Evolutionary conservation across 30 jellyfish, hydroid and myxozoan genomes (phyloP).

Genomic region (Aurelia coerulea): DNA sequence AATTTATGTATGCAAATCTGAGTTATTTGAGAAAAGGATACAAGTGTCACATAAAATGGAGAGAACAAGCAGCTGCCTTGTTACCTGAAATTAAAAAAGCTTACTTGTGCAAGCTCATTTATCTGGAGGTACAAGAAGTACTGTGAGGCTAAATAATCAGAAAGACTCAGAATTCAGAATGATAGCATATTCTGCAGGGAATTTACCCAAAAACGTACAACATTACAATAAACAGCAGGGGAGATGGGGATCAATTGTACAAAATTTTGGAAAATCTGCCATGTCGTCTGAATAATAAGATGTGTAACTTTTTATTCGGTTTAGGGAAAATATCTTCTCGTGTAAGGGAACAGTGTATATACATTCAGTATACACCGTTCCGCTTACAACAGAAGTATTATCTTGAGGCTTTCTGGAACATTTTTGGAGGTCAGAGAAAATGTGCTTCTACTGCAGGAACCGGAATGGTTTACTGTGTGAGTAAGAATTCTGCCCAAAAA

Average conservation of each 20-base stretch:
- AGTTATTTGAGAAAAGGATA: slow-evolving; percentile 52
- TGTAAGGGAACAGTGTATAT: too few relatives aligned
- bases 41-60: slow-evolving; percentile 77
- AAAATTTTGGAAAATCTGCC: too few relatives aligned
- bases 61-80: slow-evolving; percentile 51
- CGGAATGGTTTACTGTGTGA: neutral
- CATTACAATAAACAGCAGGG: neutral
- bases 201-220: neutral
- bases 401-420: too few relatives aligned
- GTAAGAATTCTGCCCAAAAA: too few relatives aligned
- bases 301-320: too few relatives aligned
- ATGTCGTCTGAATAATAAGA: too few relatives aligned
- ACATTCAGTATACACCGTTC: too few relatives aligned
- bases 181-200: too few relatives aligned
- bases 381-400: too few relatives aligned
- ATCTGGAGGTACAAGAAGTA: neutral
- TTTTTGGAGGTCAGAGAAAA: neutral
- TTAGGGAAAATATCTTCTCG: too few relatives aligned
- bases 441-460: neutral
- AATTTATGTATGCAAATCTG: neutral
- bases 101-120: neutral
- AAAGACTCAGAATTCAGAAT: too few relatives aligned
- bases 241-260: too few relatives aligned
- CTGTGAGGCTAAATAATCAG: neutral
- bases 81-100: slow-evolving; percentile 40